Base-by-base conservation (phyloP, 1,140 invertebrate genomes). In the Coenobita brevimanus region DNA sequence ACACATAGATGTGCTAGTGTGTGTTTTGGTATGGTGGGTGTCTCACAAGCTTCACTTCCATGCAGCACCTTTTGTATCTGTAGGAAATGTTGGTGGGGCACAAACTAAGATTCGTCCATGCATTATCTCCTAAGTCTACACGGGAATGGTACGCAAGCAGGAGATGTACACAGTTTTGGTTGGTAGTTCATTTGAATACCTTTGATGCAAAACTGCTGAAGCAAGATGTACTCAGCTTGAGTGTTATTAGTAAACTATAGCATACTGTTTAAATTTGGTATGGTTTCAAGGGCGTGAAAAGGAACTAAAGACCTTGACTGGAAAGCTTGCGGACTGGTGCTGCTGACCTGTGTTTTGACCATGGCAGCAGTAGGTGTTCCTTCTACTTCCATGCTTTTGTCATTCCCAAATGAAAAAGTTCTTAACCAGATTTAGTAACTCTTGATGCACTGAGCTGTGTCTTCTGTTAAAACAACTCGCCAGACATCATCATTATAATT, bases 381-480 rank as follows among this genome's bases (percentile, higher is more conserved):
- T n/a, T 46, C 15, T 41, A 41, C n/a, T 54, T 46, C 33, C 62
- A 27, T 54, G 46, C 43, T 50, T 27, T 71, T 36, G 17, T 38
- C 43, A 83, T 73, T 73, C 64, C 67, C 43, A 73, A 36, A n/a
- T 64, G 17, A 46, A 71, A 4, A 46, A 73, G 24, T 27, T 69
- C 73, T 71, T 64, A 50, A 73, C 41, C 46, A 46, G 67, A 30
- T 54, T 71, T 73, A 27, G 50, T 81, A 57, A 81, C 54, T 62
- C 60, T 78, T 87, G 84, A 87, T 87, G 84, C 84, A 87, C 84
- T 87, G 84, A 80, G 84, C 84, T 69, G 60, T 87, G 84, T 87
- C 84, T 87, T 87, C 84, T 79, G 75, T 80, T 87, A 71, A 76
- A 76, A 62, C 69, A 85, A 71, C 84, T 80, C 84, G 76, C 84